Base-by-base conservation (phyloP, 2,113 vertebrate species). In the Falco punctatus region DNA sequence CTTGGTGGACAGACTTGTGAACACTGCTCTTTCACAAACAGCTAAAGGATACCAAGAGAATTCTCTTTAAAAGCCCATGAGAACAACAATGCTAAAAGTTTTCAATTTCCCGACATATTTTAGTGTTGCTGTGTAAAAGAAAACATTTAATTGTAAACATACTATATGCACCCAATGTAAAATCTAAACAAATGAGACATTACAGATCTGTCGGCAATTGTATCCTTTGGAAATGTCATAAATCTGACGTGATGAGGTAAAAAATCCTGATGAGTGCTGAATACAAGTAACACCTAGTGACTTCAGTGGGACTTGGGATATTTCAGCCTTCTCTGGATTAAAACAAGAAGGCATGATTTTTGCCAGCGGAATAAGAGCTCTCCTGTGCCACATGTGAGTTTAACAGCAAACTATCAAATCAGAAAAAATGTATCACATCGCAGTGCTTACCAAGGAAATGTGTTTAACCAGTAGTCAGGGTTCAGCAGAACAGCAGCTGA, bases 361-460 rank as follows among this genome's bases (percentile, higher is more conserved):
- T 73, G 82, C 66, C 87, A 81, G 24, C 28, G 80, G 64, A 94
- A 49, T 72, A 87, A 65, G 66, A 79, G 23, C 22, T 85, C 30
- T 79, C 77, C 83, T 77, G 30, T 49, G 58, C 86, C 86, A 80
- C 62, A 42, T 40, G 62, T 79, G 94, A 91, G 58, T 94, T 79
- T 58, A 91, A 75, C 73, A 89, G 88, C 70, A 92, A 95, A 95
- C 52, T 28, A 81, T 54, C 83, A 95, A 79, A 92, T 61, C 57
- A 48, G 40, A 73, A 95, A 91, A 82, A 94, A 0, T 65, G 22
- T 33, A 94, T 55, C 66, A 73, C 66, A 70, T 33, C 1, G 0
- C 20, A 49, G 35, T 51, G 84, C 78, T 90, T 66, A 82, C 91
- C 89, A 92, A 83, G 58, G 54, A 89, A 94, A 69, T 38, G 22